phyloP scores from a whole-genome alignment of 2,113 vertebrate genomes.

The Catharus fuscescens region DNA sequence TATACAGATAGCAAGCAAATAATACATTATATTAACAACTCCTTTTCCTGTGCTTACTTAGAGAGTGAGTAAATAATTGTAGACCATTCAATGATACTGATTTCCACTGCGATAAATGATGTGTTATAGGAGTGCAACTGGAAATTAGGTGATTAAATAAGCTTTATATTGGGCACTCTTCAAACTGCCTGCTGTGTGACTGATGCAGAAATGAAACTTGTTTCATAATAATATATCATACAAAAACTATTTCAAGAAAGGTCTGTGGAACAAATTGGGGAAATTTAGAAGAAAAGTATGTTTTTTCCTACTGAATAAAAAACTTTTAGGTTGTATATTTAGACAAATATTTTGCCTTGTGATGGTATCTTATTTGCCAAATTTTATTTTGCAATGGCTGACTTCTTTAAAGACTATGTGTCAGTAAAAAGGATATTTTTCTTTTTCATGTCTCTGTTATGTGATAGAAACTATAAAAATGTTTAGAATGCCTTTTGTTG shows the following conservation, averaged over 20 bases:
- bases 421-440: not conserved
- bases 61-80: not conserved
- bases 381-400: not conserved
- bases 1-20: not conserved
- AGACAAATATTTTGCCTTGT: not conserved
- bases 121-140: not conserved
- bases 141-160: slow-evolving; percentile 3
- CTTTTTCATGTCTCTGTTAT: not conserved
- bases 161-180: not conserved
- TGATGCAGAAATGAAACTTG: not conserved
- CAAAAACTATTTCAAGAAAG: not conserved
- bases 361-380: not conserved
- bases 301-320: not conserved
- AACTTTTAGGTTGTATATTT: not conserved
- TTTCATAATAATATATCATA: not conserved
- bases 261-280: not conserved
- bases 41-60: not conserved
- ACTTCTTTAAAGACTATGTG: not conserved
- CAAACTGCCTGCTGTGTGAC: not conserved
- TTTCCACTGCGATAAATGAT: not conserved
- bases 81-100: not conserved
- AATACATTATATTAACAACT: not conserved
- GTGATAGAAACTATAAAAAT: not conserved
- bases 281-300: not conserved
- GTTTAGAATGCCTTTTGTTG: not conserved